Evolutionary conservation across 2,113 vertebrate genomes (phyloP), one percentile per base, ranked within the genome.

Genomic region (Ellobius talpinus): DNA sequence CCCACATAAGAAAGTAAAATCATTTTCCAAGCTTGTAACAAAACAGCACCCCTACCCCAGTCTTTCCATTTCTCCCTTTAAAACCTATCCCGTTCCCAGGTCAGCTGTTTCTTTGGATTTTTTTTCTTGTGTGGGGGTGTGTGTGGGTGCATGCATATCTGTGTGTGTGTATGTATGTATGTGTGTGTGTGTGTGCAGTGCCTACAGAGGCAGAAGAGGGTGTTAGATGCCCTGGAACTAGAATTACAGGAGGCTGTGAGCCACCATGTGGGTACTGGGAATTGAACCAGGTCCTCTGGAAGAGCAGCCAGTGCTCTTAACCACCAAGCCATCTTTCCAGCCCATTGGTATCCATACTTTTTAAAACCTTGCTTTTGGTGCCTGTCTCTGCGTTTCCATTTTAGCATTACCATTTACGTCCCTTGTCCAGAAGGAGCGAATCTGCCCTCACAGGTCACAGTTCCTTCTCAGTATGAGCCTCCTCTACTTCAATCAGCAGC

Each of bases 371-470:
- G n/a, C 74, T 84, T 93, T 86, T 26, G 13, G 6, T 92, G 7
- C 39, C 7, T 81, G 65, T 42, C 29, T 70, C 87, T 42, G 50
- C 61, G 78, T 88, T 87, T 58, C 81, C 63, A 21, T n/a, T n/a
- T 81, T 76, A 47, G 78, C 76, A 12, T 70, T 85, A 89, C 70
- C 86, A 11, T 92, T 89, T 72, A 23, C 61, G 72, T 88, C 79
- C 55, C 55, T 92, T 88, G 17, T 81, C 39, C 47, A n/a, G 33
- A 88, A 91, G 65, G 65, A 74, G 72, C 89, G 26, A 96, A 90
- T 86, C 79, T 55, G 16, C 5, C 92, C n/a, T 92, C 42, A 23
- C 23, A 65, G 3, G 29, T 72, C 70, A 50, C 33, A 86, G 45
- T 66, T 70, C 88, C 42, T n/a, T 95, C 58, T 26, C 11, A 72